phyloP scores from a whole-genome alignment of 2,888 invertebrate genomes.

The Dasysyrphus albostriatus region DNA sequence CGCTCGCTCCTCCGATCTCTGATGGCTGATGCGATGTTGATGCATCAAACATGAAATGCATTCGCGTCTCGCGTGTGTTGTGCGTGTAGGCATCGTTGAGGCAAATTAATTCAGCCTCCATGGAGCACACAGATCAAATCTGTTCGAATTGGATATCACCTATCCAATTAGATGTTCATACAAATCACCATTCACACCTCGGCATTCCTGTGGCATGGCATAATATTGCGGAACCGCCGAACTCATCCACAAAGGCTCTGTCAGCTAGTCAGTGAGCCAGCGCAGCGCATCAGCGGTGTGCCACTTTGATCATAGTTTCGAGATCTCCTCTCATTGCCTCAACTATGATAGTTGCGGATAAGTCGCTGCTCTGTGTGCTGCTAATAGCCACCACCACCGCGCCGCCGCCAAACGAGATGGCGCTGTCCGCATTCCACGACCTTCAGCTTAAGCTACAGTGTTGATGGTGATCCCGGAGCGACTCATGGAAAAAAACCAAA shows the following conservation, averaged over 20 bases:
- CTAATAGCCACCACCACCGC: constrained; percentile 53
- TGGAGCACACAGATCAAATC: constrained; percentile 67
- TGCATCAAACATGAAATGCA: constrained; percentile 60
- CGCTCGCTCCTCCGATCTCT: neutral
- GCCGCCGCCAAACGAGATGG: constrained; percentile 67
- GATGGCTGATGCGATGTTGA: neutral
- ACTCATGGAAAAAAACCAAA: constrained; percentile 34
- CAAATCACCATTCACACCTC: constrained; percentile 75
- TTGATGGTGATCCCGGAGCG: constrained; percentile 49
- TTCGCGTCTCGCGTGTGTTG: constrained; percentile 52
- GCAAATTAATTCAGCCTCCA: constrained; percentile 68
- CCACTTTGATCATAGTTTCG: constrained; percentile 71
- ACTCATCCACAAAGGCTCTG: constrained; percentile 41
- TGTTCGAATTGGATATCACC: constrained; percentile 72
- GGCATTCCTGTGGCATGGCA: constrained; percentile 62
- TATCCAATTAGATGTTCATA: constrained; percentile 74
- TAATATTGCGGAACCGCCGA: constrained; percentile 57
- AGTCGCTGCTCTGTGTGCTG: constrained; percentile 52
- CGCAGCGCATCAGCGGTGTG: constrained; percentile 42
- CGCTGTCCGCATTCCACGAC: constrained; percentile 73
- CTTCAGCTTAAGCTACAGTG: constrained; percentile 40
- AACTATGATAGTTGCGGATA: constrained; percentile 58
- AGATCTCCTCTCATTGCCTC: constrained; percentile 57
- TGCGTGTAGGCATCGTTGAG: constrained; percentile 34
- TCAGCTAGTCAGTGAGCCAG: constrained; percentile 18